A percentile compares a stretch with the other conserved stretches of the same genome.
Evolutionary conservation across 2,113 vertebrate species (phyloP).

Genomic region (Carollia perspicillata): DNA sequence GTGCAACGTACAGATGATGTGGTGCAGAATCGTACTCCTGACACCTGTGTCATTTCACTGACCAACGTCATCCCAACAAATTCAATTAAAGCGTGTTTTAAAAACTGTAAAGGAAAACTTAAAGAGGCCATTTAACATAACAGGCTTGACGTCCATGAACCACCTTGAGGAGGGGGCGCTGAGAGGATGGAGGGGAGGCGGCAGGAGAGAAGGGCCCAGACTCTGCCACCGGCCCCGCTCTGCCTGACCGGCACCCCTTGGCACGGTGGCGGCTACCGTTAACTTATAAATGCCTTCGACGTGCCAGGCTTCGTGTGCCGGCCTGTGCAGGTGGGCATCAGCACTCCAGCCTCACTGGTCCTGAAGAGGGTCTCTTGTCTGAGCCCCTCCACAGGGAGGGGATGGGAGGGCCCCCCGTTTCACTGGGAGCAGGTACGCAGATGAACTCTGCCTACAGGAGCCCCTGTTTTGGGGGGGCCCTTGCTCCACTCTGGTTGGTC

Average conservation of each 20-base stretch:
- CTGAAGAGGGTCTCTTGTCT: neutral
- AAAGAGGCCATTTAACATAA: neutral
- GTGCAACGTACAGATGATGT: neutral
- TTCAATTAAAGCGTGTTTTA: neutral
- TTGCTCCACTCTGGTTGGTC: neutral
- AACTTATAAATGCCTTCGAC: neutral
- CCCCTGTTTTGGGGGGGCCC: neutral
- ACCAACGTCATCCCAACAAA: neutral
- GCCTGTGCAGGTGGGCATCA: neutral
- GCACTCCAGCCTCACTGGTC: neutral
- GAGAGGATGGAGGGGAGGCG: neutral
- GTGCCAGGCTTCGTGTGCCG: neutral
- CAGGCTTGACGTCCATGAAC: neutral
- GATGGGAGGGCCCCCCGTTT: neutral
- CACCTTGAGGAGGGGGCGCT: neutral
- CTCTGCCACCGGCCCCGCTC: neutral
- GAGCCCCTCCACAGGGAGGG: neutral
- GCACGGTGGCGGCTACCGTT: neutral
- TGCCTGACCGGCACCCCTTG: neutral
- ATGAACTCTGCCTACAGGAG: neutral
- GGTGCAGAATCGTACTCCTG: neutral
- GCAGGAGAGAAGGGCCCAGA: neutral
- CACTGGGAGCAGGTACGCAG: neutral
- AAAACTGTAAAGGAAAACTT: neutral
- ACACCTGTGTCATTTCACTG: neutral